Evolutionary conservation across 2,888 invertebrate species (phyloP), one percentile per base, ranked within the genome.

Genomic region (Strigamia crassipes): DNA sequence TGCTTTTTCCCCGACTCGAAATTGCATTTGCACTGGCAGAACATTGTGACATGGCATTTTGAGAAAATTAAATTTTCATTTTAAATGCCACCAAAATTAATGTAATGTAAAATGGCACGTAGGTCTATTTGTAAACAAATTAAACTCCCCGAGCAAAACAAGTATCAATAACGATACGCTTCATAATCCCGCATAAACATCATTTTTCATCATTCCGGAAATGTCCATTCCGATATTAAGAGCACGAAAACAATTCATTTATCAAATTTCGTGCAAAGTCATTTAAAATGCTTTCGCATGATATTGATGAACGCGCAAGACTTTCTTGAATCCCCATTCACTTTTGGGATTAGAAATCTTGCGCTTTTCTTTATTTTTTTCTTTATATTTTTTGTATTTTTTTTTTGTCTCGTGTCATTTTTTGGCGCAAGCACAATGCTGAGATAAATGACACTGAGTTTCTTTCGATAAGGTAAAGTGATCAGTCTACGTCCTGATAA

Each of bases 161-260:
- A 1, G 18, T 15, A 61, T 61, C 18, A 61, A 61, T 61, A 61
- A 61, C 18, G 61, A 61, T 18, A 10, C 42, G 42, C 42, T 13
- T 61, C 61, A 61, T 61, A 61, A 46, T 46, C 42, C 5, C 42
- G 34, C 51, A 51, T n/a, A 61, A 61, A 61, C 61, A 18, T 61
- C 61, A 61, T 61, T 61, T 21, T 61, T 61, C 61, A 61, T 23
- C 61, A 18, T 61, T 61, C 12, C 1, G 4, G 23, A 61, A 61
- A 61, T 61, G 61, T 61, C 61, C 61, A 61, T 10, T 61, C 18
- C 61, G 18, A 61, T 61, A 61, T n/a, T n/a, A n/a, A 61, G 42
- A 8, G 42, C 61, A 61, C 5, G 23, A 8, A 10, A 18, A 18
- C 61, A 23, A 61, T 15, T 61, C 61, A 61, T 61, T 61, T 61